These are phyloP conservation scores for Ancistrus triradiatus DNA, from an alignment of 2,113 vertebrate species.

Conservation along the genomic window DNA sequence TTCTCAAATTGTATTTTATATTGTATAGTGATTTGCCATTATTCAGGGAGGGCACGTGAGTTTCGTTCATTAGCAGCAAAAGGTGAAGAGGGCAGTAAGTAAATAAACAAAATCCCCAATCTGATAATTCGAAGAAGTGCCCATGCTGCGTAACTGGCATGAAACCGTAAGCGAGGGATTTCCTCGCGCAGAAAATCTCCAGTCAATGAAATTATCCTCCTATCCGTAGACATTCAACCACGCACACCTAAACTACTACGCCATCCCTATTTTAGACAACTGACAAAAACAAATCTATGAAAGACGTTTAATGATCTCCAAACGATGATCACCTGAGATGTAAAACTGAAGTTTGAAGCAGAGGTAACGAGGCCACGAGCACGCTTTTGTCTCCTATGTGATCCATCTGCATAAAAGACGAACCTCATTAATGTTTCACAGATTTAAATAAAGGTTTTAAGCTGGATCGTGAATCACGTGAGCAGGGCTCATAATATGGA, in stretches of 20 bases:
- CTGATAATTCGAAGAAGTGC: constrained; percentile 36
- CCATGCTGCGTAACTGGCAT: constrained; percentile 53
- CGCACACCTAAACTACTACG: too few species aligned
- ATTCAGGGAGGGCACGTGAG: too few species aligned
- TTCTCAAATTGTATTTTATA: too few species aligned
- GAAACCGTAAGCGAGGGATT: constrained; percentile 41
- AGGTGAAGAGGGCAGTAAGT: not conserved
- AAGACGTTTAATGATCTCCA: too few species aligned
- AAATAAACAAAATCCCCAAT: not conserved
- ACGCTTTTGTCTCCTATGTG: constrained; percentile 48
- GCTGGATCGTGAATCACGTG: constrained; percentile 97
- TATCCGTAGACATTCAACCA: not conserved
- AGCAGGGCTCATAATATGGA: constrained; percentile 86
- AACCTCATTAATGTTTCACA: constrained; percentile 88
- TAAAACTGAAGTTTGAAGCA: too few species aligned
- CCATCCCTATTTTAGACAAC: too few species aligned
- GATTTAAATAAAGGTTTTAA: constrained; percentile 89
- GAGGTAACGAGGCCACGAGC: too few species aligned
- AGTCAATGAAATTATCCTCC: not conserved
- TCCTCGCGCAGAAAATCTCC: constrained; percentile 9
- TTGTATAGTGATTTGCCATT: too few species aligned
- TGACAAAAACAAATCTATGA: too few species aligned
- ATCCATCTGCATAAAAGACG: constrained; percentile 68
- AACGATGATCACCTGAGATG: too few species aligned
- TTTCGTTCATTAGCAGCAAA: too few species aligned